Percentiles rank a stretch among this genome's conserved stretches.
Conservation (phyloP, 2,113 vertebrate species). For the Microcebus jonahi region DNA sequence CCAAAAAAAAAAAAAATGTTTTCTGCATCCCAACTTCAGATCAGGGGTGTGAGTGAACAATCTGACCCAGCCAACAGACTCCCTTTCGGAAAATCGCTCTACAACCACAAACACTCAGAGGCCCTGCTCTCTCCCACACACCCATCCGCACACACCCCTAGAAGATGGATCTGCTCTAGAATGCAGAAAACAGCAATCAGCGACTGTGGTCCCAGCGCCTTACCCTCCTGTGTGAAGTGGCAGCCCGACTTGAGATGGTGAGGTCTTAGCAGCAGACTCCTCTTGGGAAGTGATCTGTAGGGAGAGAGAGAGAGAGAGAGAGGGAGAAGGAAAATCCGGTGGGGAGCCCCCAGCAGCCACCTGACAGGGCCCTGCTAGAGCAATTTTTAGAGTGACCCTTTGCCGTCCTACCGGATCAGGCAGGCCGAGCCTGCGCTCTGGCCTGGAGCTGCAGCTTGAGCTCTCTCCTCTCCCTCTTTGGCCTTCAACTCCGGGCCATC, state of each 20-base stretch:
- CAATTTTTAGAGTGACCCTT: conserved; percentile 79
- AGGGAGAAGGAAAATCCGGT: conserved; percentile 27
- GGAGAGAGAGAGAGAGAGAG: conserved; percentile 15
- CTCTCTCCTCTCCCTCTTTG: conserved; percentile 76
- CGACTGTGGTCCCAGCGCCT: conserved; percentile 74
- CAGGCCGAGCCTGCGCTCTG: conserved; percentile 69
- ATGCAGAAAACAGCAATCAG: conserved; percentile 20
- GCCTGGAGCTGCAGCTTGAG: conserved; percentile 71
- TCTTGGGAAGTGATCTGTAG: conserved; percentile 67
- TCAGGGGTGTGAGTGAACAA: background rate
- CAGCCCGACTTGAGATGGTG: conserved; percentile 67
- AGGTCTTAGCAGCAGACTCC: conserved; percentile 70
- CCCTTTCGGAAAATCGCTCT: background rate
- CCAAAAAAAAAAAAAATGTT: background rate
- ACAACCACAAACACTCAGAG: background rate
- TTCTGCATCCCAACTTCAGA: conserved; percentile 11
- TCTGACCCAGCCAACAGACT: background rate
- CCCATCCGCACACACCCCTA: conserved; percentile 4
- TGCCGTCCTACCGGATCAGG: conserved; percentile 69
- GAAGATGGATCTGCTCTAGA: background rate
- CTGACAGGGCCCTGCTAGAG: conserved; percentile 71
- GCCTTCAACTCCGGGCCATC: conserved; percentile 65
- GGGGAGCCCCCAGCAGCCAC: conserved; percentile 75
- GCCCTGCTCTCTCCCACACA: background rate
- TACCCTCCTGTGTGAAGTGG: conserved; percentile 83